phyloP scores from a whole-genome alignment of 2,113 vertebrate species.

The Periophthalmodon schlosseri region DNA sequence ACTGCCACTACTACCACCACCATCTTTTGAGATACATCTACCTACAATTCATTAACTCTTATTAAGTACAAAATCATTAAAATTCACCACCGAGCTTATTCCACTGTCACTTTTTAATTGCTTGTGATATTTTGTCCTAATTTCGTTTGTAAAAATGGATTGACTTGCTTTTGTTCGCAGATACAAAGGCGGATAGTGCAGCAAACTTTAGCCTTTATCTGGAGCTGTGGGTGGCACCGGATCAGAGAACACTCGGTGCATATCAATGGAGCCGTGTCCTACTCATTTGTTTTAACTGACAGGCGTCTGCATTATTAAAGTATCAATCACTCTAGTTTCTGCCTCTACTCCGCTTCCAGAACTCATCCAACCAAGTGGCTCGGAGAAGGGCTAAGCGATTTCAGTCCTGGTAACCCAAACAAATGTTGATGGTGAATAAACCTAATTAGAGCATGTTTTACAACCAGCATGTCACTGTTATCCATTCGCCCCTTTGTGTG shows the following conservation, averaged over 20 bases:
- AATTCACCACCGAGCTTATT: neutral
- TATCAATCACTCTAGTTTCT: slow-evolving; percentile 2
- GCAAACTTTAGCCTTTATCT: neutral
- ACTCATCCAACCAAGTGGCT: neutral
- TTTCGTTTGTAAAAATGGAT: slow-evolving; percentile 1
- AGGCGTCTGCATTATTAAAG: slow-evolving; percentile 9
- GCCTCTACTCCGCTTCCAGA: neutral
- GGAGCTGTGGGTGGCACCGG: neutral
- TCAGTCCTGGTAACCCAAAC: neutral
- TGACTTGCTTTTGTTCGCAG: neutral
- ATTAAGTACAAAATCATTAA: neutral
- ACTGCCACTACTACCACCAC: neutral
- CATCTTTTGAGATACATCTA: neutral
- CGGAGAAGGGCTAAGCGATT: neutral
- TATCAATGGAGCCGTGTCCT: neutral
- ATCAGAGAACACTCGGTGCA: slow-evolving; percentile 6
- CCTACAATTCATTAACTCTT: neutral
- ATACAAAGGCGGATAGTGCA: neutral
- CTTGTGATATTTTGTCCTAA: neutral
- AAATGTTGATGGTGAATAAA: neutral
- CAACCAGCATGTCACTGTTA: neutral
- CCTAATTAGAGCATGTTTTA: neutral
- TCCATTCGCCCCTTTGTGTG: neutral
- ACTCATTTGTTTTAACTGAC: slow-evolving; percentile 11
- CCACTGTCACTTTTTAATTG: neutral